Base-by-base conservation (phyloP, 1,140 invertebrate genomes). In the Pseudobourletiella spinata region DNA sequence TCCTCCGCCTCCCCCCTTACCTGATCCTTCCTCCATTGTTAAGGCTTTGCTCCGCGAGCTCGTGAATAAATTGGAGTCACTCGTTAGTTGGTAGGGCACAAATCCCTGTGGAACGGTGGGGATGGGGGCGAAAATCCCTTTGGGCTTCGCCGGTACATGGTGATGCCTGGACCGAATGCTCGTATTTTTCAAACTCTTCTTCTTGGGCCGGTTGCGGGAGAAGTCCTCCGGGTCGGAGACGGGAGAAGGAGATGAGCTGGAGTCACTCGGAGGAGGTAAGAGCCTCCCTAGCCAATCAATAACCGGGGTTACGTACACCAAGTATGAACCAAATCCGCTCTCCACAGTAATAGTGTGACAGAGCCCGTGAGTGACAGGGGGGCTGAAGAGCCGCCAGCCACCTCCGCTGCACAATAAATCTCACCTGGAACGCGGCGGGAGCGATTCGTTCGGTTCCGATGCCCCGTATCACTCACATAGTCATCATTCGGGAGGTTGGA, bases 91-190 rank as follows among this genome's bases (percentile, higher is more conserved):
- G 52, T 67, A 67, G 24, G 68, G 65, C 22, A 70, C 57, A 61
- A 69, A 63, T 68, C 71, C 62, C 60, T 60, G 62, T 59, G 48
- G 69, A 62, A 65, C 65, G 64, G 68, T 71, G 59, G 67, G 70
- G 67, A 72, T 59, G 64, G 68, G 60, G 54, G 69, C 57, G 67
- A 70, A 64, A 64, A 71, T 68, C 59, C 65, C 63, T 55, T 70
- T 70, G 16, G 65, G 65, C 50, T 68, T 61, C 20, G 54, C 39
- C 22, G 57, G 57, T 44, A 63, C 48, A 43, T 48, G 60, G 35
- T 24, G 59, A 59, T 64, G 70, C 39, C 64, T 46, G 0, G 66
- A 60, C 24, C 68, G 59, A 52, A 54, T 57, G 32, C 57, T 67
- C 15, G 65, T 61, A 39, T 54, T 59, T 39, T 65, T 67, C 39